Conservation (phyloP, 1,140 invertebrate species). For the Hyles vespertilio region DNA sequence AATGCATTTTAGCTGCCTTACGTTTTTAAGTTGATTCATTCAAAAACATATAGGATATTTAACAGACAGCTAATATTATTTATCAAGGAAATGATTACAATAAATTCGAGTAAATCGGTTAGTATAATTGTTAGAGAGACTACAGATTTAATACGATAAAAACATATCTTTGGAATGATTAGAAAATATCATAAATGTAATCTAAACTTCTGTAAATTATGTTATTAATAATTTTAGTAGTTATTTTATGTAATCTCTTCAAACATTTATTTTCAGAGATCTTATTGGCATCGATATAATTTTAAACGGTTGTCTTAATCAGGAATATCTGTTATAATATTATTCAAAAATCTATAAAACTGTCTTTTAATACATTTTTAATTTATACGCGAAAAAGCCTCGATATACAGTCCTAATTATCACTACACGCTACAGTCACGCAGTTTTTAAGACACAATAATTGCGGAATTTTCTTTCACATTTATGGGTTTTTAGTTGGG, state of each 20-base stretch:
- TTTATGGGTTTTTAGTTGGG: too few relatives aligned
- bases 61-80: too few relatives aligned
- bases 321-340: conserved; percentile 28
- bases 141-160: conserved; percentile 5
- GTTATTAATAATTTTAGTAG: conserved; percentile 1
- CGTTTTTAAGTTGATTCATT: too few relatives aligned
- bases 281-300: conserved; percentile 41
- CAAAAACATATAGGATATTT: too few relatives aligned
- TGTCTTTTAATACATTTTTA: conserved; percentile 50
- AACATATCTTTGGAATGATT: conserved; percentile 56
- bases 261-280: neutral
- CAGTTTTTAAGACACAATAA: conserved; percentile 4
- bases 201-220: too few relatives aligned
- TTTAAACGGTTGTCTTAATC: conserved; percentile 29
- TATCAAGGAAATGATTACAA: too few relatives aligned
- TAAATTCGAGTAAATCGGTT: too few relatives aligned
- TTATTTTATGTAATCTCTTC: too few relatives aligned
- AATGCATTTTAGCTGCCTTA: too few relatives aligned
- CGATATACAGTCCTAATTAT: conserved; percentile 53
- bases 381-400: conserved; percentile 50
- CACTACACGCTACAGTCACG: conserved; percentile 35
- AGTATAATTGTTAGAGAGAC: too few relatives aligned
- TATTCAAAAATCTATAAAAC: conserved; percentile 35
- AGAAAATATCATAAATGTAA: too few relatives aligned
- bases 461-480: too few relatives aligned